Percentiles rank a stretch among this genome's conserved stretches.
phyloP scores from a whole-genome alignment of 2,888 invertebrate genomes.

The Epsilonema sp. region DNA sequence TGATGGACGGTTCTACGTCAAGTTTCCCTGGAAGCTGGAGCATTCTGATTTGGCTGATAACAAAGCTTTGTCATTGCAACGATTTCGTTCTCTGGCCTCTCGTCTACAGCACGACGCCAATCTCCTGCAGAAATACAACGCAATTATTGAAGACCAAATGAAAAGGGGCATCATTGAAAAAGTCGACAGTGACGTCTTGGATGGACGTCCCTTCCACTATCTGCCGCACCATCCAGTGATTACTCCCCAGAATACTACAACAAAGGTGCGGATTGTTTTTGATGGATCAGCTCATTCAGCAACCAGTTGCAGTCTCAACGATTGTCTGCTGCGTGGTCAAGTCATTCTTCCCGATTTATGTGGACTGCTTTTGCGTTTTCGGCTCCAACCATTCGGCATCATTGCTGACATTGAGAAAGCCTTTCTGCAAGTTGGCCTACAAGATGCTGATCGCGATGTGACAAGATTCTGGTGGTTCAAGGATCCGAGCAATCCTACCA shows the following conservation, averaged over 20 bases:
- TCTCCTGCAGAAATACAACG: background rate
- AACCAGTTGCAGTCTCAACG: slow-evolving; percentile 9
- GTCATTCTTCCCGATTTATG: slow-evolving; percentile 9
- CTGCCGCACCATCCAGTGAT: slow-evolving; percentile 12
- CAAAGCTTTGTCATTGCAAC: too few relatives aligned
- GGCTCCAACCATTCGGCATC: background rate
- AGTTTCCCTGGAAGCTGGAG: slow-evolving; percentile 4
- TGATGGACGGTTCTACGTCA: slow-evolving; percentile 2
- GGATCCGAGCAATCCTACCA: background rate
- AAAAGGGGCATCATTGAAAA: slow-evolving; percentile 7
- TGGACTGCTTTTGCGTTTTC: slow-evolving; percentile 9
- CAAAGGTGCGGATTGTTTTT: slow-evolving; percentile 16
- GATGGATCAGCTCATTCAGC: slow-evolving; percentile 13
- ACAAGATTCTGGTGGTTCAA: slow-evolving; percentile 11
- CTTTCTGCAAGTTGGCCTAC: slow-evolving; percentile 8
- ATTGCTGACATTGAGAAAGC: slow-evolving; percentile 11
- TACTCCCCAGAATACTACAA: slow-evolving; percentile 10
- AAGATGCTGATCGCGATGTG: slow-evolving; percentile 9
- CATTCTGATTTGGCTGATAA: too few relatives aligned
- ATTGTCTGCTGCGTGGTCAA: slow-evolving; percentile 11
- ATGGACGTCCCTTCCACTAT: slow-evolving; percentile 7
- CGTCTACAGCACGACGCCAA: too few relatives aligned
- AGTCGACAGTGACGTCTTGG: background rate
- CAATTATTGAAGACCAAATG: background rate
- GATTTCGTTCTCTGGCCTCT: too few relatives aligned